phyloP scores from a whole-genome alignment of 2,113 vertebrate species.

The Crocuta crocuta region DNA sequence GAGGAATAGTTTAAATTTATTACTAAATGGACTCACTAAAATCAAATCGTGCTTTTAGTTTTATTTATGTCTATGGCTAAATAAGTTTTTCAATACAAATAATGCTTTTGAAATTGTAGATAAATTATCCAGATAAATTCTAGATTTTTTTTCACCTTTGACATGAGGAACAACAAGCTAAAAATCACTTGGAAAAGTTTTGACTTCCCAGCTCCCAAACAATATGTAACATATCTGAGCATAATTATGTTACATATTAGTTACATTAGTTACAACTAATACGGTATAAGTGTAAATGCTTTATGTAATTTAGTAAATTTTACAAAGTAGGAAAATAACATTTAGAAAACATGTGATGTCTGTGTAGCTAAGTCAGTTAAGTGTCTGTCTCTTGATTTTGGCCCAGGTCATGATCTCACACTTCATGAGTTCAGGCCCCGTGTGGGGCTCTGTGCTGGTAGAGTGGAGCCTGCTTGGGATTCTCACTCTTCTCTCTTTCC shows the following conservation, averaged over 20 bases:
- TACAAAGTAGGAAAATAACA: neutral
- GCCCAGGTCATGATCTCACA: no score
- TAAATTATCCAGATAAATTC: neutral
- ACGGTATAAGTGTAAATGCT: neutral
- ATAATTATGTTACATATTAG: neutral
- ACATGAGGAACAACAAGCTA: neutral
- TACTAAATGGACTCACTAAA: neutral
- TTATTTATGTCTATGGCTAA: neutral
- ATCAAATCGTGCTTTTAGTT: neutral
- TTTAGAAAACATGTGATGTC: neutral
- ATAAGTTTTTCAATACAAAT: neutral
- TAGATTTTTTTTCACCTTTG: neutral
- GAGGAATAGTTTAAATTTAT: neutral
- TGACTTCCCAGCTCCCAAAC: neutral
- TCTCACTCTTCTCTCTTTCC: no score
- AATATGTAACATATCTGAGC: neutral
- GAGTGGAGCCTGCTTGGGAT: no score
- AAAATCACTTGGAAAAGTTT: neutral
- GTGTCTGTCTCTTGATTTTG: no score
- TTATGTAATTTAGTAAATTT: neutral
- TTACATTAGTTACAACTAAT: neutral
- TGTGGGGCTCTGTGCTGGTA: no score
- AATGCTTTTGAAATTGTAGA: conserved; percentile 23
- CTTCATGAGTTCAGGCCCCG: no score
- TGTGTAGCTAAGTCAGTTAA: no score